Base-by-base conservation (phyloP, 2,888 invertebrate species). In the Phyllotreta striolata region DNA sequence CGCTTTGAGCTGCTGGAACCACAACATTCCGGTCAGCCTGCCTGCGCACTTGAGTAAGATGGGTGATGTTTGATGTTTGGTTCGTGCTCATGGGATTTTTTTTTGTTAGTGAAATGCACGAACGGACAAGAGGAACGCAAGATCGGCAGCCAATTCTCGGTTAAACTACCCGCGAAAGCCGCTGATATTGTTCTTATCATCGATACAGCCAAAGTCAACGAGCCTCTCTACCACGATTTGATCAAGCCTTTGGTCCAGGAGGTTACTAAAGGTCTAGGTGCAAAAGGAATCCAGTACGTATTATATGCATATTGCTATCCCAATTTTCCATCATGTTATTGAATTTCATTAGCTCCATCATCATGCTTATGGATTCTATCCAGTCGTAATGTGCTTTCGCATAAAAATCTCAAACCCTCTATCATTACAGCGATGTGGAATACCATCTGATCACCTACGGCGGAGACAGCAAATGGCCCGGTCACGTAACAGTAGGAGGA, bases 121-220 rank as follows among this genome's bases (percentile, higher is more conserved):
- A 83, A 84, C 54, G 80, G 83, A 4, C 82, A 81, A 4, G 73
- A 77, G 63, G 64, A 75, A 1, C 79, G 84, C 38, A 80, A 82
- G 3, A 70, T 90, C 0, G 89, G 88, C 0, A 89, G 91, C 9
- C 82, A 79, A 12, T 90, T 89, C 77, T 86, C 86, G 56, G 83
- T 89, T 0, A 89, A 89, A 73, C 77, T 86, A 34, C 92, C 92
- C 0, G 85, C 84, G 66, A 90, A 90, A 66, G 86, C 92, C 67
- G 95, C 93, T 1, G 96, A 96, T 76, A 84, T 96, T 62, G 83
- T 96, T 0, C 84, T 96, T 60, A 85, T 91, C 0, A 86, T 95
- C 7, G 95, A 96, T 54, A 86, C 88, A 67, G 79, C 78, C 3
- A 80, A 85, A 78, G 79, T 83, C 43, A 92, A 89, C 77, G 87